A percentile compares a stretch with the other conserved stretches of the same genome.
phyloP scores from a whole-genome alignment of 2,113 vertebrate genomes.

The Labeo catla region DNA sequence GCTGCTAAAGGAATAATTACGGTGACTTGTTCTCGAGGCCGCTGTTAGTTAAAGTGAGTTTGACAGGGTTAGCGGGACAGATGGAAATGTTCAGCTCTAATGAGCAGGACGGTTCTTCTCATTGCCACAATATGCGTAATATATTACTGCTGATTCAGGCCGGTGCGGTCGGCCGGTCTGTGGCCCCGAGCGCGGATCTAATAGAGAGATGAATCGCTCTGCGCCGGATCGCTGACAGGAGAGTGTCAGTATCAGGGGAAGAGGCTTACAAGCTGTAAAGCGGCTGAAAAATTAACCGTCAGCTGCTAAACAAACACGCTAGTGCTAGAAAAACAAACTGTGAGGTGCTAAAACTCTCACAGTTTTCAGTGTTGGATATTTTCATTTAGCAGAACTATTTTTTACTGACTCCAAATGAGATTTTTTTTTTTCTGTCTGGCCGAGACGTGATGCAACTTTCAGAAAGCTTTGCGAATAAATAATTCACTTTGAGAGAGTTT shows the following conservation, averaged over 20 bases:
- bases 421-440: not conserved
- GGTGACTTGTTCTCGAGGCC: not conserved
- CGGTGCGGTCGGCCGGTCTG: not conserved
- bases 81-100: constrained; percentile 9
- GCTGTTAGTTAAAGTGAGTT: not conserved
- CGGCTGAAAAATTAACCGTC: not conserved
- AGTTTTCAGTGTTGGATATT: not conserved
- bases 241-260: not conserved
- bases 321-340: not conserved
- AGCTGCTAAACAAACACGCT: constrained; percentile 7
- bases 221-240: not conserved
- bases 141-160: constrained; percentile 23
- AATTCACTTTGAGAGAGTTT: constrained; percentile 11
- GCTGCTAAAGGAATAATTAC: not conserved
- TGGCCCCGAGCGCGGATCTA: not conserved
- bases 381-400: not conserved
- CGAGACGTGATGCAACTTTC: constrained; percentile 23
- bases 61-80: constrained; percentile 14
- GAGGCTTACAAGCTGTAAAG: not conserved
- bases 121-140: not conserved
- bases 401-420: not conserved
- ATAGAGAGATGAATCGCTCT: constrained; percentile 1
- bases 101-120: not conserved
- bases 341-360: not conserved
- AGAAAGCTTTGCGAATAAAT: not conserved